Base-by-base conservation (phyloP, 2,888 invertebrate species). In the Amphipyra tragopoginis region DNA sequence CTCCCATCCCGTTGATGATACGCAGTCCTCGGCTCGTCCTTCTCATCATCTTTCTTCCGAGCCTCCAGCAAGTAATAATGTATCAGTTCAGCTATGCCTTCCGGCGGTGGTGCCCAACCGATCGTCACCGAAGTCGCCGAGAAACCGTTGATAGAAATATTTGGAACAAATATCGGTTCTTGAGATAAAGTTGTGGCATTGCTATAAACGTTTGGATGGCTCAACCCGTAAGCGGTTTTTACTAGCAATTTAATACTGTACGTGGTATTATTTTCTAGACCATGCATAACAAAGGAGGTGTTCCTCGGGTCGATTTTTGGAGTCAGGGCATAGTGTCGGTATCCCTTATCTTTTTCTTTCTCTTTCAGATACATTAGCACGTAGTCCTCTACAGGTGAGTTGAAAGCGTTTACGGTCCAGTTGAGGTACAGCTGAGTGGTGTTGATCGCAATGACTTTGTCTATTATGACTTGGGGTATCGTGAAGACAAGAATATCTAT, bases 351-450 rank as follows among this genome's bases (percentile, higher is more conserved):
- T 5, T 14, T 50, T 0, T 59, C 34, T 0, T 49, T 44, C 6
- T 33, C n/a, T 2, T 56, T 49, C 0, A 53, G 58, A 77, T 95
- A 96, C 81, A 95, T 93, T 11, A 97, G 89, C 58, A 93, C 92
- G 81, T 96, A 97, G 21, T 88, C 86, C 71, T 93, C 92, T 15
- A 97, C 95, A 0, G 96, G 96, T 52, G 96, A 96, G 83, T 98
- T 98, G 66, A 97, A 97, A 65, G 97, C 96, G 63, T 96, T 96
- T 0, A 97, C 95, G 0, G 97, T 98, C 98, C 98, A 98, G 84
- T 98, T 98, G 0, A 98, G 86, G 87, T 96, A 98, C 45, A 98
- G 96, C 86, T 97, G 96, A 7, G 96, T 95, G 0, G 96, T 96
- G 53, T 97, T 97, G 14, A 98, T 97, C 0, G 97, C 96, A 86